Evolutionary conservation across 2,797 vertebrate genomes (phyloP).

Genomic region (Gallirallus australis): DNA sequence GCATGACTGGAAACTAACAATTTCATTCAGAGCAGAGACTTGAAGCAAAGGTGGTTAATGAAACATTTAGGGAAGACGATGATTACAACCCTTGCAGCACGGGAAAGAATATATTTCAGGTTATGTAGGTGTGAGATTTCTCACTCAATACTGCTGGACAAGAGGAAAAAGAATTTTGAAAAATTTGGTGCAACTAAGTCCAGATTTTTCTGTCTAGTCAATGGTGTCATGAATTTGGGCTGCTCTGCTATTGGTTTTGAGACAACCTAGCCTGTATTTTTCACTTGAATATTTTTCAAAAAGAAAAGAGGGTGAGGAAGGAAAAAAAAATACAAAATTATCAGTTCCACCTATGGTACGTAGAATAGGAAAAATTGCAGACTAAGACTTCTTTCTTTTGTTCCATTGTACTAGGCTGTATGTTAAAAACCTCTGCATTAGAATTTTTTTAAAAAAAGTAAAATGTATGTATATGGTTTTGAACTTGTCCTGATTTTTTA

Average conservation of each 20-base stretch:
- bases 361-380: neutral
- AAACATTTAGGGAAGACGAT: neutral
- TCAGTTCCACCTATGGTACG: neutral
- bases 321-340: too few relatives aligned
- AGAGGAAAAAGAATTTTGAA: neutral
- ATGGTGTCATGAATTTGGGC: neutral
- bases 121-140: neutral
- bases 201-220: neutral
- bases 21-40: neutral
- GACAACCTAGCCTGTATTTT: neutral
- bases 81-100: neutral
- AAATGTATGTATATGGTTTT: neutral
- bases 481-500: neutral
- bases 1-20: neutral
- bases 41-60: neutral
- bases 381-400: neutral
- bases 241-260: neutral
- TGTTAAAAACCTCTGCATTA: neutral
- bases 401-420: neutral
- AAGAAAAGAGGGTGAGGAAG: neutral
- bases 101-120: neutral
- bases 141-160: neutral
- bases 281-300: neutral
- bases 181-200: neutral
- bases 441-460: neutral